Percentiles rank a stretch among this genome's conserved stretches.
Conservation (phyloP, 2,888 invertebrate species). For the Dicyrtoma fusca region DNA sequence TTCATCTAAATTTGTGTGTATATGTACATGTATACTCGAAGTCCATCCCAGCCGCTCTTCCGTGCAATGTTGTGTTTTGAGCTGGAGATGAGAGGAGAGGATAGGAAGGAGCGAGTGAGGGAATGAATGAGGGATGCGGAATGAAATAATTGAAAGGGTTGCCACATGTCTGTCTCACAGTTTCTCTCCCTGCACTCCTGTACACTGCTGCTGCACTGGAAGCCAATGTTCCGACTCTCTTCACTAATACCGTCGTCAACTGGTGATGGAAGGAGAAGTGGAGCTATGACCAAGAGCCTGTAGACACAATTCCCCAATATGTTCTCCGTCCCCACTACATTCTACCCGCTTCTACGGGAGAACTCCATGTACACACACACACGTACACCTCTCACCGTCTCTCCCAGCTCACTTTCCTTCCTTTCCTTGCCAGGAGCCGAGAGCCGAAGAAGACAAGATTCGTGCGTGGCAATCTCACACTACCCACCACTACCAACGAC, state of each 20-base stretch:
- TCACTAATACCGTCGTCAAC: background rate
- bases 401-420: too few species aligned
- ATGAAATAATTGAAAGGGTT: constrained; percentile 38
- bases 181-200: background rate
- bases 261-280: background rate
- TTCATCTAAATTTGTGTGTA: background rate
- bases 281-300: constrained; percentile 9
- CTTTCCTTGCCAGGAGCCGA: too few species aligned
- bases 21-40: background rate
- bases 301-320: background rate
- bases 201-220: background rate
- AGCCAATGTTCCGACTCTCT: background rate
- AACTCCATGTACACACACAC: too few species aligned
- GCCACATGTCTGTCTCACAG: constrained; percentile 32
- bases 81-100: constrained; percentile 21
- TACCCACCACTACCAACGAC: too few species aligned
- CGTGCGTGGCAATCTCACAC: too few species aligned
- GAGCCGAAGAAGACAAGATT: too few species aligned
- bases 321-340: too few species aligned
- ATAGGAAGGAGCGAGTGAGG: constrained; percentile 1
- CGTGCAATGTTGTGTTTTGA: background rate
- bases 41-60: background rate
- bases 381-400: too few species aligned
- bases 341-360: too few species aligned
- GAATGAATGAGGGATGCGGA: constrained; percentile 35